Base-by-base conservation (phyloP, 2,797 vertebrate species). In the Australoheros facetus region DNA sequence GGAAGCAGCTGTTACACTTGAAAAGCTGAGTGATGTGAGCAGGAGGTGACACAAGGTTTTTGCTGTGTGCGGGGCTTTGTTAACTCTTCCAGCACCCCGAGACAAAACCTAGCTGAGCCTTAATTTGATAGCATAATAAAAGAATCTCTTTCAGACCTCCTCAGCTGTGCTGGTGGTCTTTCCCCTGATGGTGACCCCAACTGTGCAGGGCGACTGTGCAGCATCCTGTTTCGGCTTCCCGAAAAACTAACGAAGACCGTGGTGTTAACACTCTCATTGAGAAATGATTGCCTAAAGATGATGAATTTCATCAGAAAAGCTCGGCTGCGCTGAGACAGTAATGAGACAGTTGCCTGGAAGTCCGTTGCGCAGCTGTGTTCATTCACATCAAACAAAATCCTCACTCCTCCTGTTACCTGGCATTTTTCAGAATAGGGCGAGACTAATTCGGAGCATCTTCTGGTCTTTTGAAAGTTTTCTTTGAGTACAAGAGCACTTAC, bases 11-110 rank as follows among this genome's bases (percentile, higher is more conserved):
- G 93, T 93, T 93, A 81, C 83, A 91, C 90, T 91, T 90, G 90
- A 92, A 92, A 90, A 91, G 90, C 91, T 94, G 94, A 94, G 90
- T 94, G 94, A 94, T 92, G 90, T 94, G 94, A 94, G 91, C 92
- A 92, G 93, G 86, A 92, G 93, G 92, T 89, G 91, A 93, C 93
- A 91, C 62, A 79, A 91, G 87, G 81, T 92, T 91, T 48, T 81
- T 23, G 79, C 90, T 93, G 88, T 92, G 86, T 89, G 89, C 91
- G 23, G 75, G 85, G 87, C 91, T 91, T 92, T 93, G 90, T 94
- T 92, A 92, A 92, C 89, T 91, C 89, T 89, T 91, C 86, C 86
- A 81, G 56, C 64, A 59, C 60, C 57, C 75, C 17, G 26, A 73
- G 79, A 89, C 86, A 28, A 64, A 91, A 87, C 80, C 60, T 86